phyloP scores from a whole-genome alignment of 2,113 vertebrate genomes.

The Hydropotes inermis region DNA sequence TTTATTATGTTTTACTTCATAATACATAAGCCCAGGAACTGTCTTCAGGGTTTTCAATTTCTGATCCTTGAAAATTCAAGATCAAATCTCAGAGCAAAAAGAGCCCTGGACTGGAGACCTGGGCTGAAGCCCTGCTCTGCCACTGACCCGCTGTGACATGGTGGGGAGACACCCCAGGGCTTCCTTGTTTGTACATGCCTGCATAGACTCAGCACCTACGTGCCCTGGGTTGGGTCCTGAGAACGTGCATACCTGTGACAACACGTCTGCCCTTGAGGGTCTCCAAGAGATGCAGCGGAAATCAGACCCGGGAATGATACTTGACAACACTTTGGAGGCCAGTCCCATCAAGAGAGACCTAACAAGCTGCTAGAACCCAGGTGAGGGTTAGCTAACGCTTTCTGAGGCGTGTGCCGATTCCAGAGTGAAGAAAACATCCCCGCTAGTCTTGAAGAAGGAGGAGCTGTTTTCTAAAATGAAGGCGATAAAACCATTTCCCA shows the following conservation, averaged over 20 bases:
- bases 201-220: accelerated
- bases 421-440: not conserved
- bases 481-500: not conserved
- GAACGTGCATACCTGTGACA: not conserved
- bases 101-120: not conserved
- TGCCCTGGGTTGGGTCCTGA: not conserved
- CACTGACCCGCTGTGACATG: not conserved
- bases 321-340: not conserved
- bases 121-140: not conserved
- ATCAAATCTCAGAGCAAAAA: not conserved
- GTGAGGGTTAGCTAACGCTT: not conserved
- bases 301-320: not conserved
- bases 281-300: not conserved
- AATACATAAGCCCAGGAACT: not conserved
- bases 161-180: not conserved
- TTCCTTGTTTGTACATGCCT: not conserved
- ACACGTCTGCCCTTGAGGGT: accelerated
- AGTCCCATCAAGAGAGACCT: not conserved
- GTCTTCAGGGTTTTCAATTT: not conserved
- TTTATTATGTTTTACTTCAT: not conserved
- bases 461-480: not conserved
- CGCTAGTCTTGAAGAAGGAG: not conserved
- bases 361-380: not conserved
- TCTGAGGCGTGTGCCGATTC: not conserved
- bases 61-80: not conserved